phyloP scores from a whole-genome alignment of 2,888 invertebrate genomes.

The Cyclophora punctaria region DNA sequence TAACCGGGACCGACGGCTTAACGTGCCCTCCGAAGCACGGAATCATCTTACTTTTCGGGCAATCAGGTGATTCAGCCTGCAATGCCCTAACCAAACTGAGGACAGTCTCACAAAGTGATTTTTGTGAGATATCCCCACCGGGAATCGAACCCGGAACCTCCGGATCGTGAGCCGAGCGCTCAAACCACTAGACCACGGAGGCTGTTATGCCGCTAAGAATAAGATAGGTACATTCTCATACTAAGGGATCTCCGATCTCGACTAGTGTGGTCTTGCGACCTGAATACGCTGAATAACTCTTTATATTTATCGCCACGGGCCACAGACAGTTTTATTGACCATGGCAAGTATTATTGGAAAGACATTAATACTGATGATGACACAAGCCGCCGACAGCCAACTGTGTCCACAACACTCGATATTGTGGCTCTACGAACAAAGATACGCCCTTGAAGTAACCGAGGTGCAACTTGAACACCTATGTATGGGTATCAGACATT shows the following conservation, averaged over 20 bases:
- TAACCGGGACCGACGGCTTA: too few species aligned
- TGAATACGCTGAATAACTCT: constrained; percentile 51
- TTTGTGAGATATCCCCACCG: too few species aligned
- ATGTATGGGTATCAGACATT: constrained; percentile 18
- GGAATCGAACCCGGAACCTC: too few species aligned
- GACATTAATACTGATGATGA: constrained; percentile 71
- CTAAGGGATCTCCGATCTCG: constrained; percentile 25
- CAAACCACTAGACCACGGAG: too few species aligned
- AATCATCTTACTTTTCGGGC: too few species aligned
- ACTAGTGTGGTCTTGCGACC: constrained; percentile 56
- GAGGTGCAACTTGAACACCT: constrained; percentile 20
- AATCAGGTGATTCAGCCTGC: too few species aligned
- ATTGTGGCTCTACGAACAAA: constrained; percentile 55
- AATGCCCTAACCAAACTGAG: too few species aligned
- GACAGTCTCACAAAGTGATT: too few species aligned
- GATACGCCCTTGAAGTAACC: constrained; percentile 60
- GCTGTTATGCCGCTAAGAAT: not conserved
- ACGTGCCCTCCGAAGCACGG: too few species aligned
- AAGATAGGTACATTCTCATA: not conserved
- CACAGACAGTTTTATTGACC: constrained; percentile 62
- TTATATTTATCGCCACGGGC: constrained; percentile 54
- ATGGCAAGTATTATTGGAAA: constrained; percentile 61
- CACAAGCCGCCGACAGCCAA: constrained; percentile 68
- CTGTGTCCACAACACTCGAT: constrained; percentile 65
- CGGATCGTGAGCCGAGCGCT: too few species aligned